Conservation (phyloP, 1,140 invertebrate species). For the Stegodyphus dumicola region DNA sequence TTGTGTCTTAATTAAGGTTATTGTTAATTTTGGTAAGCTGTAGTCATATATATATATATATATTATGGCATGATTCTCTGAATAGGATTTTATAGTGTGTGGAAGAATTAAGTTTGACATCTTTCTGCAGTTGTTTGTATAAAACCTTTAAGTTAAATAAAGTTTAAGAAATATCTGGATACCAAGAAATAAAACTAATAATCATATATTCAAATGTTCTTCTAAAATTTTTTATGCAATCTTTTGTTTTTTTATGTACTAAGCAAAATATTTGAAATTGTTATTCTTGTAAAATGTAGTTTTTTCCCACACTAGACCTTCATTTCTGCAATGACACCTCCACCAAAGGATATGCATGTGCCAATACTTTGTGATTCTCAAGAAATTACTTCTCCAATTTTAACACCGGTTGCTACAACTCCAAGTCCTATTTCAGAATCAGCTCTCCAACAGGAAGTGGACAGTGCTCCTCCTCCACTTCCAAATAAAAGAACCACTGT, state of each 20-base stretch:
- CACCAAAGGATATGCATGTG: constrained; percentile 12
- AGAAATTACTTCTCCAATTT: background rate
- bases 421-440: constrained; percentile 6
- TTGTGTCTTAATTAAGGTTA: no score
- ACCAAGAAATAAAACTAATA: no score
- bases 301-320: background rate
- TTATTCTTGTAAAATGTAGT: background rate
- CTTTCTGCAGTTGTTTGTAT: no score
- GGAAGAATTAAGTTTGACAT: no score
- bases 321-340: constrained; percentile 15
- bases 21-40: no score
- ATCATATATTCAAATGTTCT: no score
- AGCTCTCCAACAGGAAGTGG: background rate
- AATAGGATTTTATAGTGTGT: no score
- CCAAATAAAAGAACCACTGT: constrained; percentile 26
- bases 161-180: no score
- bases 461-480: constrained; percentile 18
- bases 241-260: background rate
- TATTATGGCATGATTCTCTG: no score
- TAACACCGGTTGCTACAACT: background rate
- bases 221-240: no score
- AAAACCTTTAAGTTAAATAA: no score
- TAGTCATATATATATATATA: no score
- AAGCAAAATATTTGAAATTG: background rate
- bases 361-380: constrained; percentile 13